Percentiles rank a stretch among this genome's conserved stretches.
These are phyloP conservation scores for Podocnemis expansa DNA, from an alignment of 2,113 vertebrate genomes.

Conservation along the genomic window DNA sequence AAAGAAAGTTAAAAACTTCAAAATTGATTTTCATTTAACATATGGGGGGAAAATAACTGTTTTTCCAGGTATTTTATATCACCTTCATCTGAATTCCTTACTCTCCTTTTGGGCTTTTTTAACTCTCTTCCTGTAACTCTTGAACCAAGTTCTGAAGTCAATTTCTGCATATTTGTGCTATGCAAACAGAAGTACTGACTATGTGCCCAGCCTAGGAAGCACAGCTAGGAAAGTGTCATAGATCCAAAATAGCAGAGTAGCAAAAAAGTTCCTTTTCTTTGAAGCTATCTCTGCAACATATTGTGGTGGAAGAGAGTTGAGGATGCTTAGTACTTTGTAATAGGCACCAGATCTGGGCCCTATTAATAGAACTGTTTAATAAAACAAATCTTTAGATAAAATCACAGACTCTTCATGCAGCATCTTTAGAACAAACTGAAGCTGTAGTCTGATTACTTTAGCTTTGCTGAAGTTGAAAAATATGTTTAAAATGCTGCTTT, in stretches of 20 bases:
- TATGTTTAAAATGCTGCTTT: neutral
- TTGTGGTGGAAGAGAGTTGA: neutral
- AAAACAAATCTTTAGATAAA: slow-evolving; percentile 3
- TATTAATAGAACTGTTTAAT: too few species aligned
- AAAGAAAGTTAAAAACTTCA: neutral
- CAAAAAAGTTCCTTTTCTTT: neutral
- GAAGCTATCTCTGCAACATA: neutral
- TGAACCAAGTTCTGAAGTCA: neutral
- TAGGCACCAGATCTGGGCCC: neutral
- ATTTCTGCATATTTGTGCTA: neutral
- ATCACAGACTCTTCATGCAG: slow-evolving; percentile 5
- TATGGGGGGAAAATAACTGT: neutral
- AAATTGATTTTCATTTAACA: neutral
- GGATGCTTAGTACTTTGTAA: neutral
- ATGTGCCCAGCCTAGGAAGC: neutral
- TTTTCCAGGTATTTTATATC: neutral
- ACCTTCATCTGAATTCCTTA: neutral
- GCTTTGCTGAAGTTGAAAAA: neutral
- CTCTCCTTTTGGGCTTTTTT: neutral
- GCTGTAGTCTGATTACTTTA: neutral
- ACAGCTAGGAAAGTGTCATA: neutral
- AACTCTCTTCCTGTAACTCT: neutral
- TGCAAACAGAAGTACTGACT: neutral
- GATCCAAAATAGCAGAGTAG: neutral
- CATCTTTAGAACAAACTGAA: neutral